Evolutionary conservation across 1,140 invertebrate species (phyloP).

Genomic region (Spodoptera litura): DNA sequence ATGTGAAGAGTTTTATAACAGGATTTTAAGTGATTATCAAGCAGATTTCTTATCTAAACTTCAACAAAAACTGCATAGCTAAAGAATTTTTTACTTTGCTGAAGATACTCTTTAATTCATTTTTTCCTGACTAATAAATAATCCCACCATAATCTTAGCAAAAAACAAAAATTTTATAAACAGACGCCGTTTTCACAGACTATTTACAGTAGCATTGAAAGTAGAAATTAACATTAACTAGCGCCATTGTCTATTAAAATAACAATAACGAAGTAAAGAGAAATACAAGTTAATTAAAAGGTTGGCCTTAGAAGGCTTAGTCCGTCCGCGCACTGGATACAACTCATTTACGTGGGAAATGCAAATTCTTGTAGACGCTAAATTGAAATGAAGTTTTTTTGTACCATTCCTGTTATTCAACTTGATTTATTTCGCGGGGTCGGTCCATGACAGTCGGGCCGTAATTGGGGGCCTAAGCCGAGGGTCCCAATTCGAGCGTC

Average conservation of each 20-base stretch:
- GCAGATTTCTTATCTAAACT: background rate
- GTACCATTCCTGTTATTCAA: slow-evolving; percentile 27
- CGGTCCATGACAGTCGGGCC: slow-evolving; percentile 25
- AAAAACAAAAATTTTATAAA: background rate
- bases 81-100: too few species aligned
- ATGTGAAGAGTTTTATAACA: background rate
- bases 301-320: slow-evolving; percentile 5
- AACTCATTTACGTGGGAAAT: slow-evolving; percentile 2
- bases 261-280: slow-evolving; percentile 9
- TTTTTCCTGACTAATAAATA: too few species aligned
- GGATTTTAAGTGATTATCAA: background rate
- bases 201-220: background rate
- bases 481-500: slow-evolving; percentile 11
- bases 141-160: background rate
- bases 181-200: background rate
- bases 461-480: slow-evolving; percentile 48
- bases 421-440: slow-evolving; percentile 49
- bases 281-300: slow-evolving; percentile 31
- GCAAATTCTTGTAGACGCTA: slow-evolving; percentile 24
- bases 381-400: slow-evolving; percentile 47
- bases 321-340: background rate
- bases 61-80: too few species aligned
- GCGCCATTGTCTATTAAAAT: slow-evolving; percentile 5
- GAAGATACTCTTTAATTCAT: too few species aligned
- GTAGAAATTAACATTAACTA: slow-evolving; percentile 13